Evolutionary conservation across 2,113 vertebrate genomes (phyloP).

Genomic region (Galeopterus variegatus): DNA sequence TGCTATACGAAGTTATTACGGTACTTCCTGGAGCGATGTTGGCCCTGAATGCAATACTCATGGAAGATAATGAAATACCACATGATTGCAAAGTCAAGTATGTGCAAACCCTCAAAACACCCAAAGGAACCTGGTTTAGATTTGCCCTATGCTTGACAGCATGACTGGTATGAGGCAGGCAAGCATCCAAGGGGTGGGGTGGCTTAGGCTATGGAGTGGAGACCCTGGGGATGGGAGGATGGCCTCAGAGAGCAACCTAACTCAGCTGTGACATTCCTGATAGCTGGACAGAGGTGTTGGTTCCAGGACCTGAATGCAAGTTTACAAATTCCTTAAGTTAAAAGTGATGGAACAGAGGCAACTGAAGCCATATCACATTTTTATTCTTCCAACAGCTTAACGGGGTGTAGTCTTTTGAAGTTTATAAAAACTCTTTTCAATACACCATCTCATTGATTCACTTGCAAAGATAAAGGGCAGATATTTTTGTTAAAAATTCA

Average conservation of each 20-base stretch:
- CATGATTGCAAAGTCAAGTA: slow-evolving; percentile 32
- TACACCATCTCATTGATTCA: slow-evolving; percentile 24
- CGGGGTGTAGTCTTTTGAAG: background rate
- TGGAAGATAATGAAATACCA: slow-evolving; percentile 22
- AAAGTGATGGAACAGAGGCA: slow-evolving; percentile 41
- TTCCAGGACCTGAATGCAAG: slow-evolving; percentile 26
- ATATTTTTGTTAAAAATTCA: slow-evolving; percentile 10
- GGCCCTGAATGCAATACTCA: background rate
- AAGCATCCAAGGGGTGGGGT: background rate
- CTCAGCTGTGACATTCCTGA: slow-evolving; percentile 6
- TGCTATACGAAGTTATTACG: too few relatives aligned
- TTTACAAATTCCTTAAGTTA: slow-evolving; percentile 66
- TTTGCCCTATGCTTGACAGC: background rate
- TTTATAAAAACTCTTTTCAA: background rate
- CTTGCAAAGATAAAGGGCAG: background rate
- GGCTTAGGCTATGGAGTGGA: background rate
- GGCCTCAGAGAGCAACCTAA: background rate
- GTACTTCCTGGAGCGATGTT: background rate
- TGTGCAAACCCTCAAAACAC: slow-evolving; percentile 1
- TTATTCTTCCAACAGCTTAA: background rate
- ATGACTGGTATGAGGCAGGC: background rate
- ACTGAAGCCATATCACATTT: background rate
- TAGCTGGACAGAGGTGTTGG: slow-evolving; percentile 15
- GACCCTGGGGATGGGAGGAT: background rate
- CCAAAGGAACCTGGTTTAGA: slow-evolving; percentile 16